Evolutionary conservation across 2,888 invertebrate species (phyloP), one percentile per base, ranked within the genome.

Genomic region (Euproctis similis): DNA sequence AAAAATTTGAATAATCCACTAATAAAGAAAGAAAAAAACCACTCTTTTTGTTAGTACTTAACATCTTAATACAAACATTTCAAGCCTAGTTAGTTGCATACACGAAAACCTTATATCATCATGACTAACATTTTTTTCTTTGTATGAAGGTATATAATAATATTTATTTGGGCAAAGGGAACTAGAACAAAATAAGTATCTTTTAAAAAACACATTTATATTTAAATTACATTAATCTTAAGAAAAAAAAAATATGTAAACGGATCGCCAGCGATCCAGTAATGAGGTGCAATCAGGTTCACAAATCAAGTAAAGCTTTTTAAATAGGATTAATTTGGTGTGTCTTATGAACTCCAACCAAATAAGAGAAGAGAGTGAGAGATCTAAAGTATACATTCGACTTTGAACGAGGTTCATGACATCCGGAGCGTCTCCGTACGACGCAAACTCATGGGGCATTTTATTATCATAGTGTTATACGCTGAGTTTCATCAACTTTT

Each of bases 211-310:
- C 6, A 14, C 9, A 9, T 59, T 70, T 61, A 71, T 49, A 58
- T 56, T 57, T 59, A 62, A 53, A 68, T 71, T 63, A 73, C 63
- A 66, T 70, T 78, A 78, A 54, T 65, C 76, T 80, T 80, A 71
- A 74, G 69, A 81, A 71, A 77, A 74, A 77, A 67, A 46, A n/a
- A n/a, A n/a, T n/a, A n/a, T n/a, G n/a, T 65, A 73, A 76, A 62
- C 40, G 65, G 80, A 80, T 84, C 82, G 82, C 84, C 84, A 75
- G 84, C 84, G 80, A 84, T 64, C 82, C 67, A 66, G 67, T 76
- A 71, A 80, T 78, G 78, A 80, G 80, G 78, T 78, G 82, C 73
- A 67, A 63, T 61, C 48, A 70, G 71, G 73, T 71, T 59, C 63
- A 71, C 64, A 65, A 69, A 77, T 73, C 55, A 55, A 66, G 59